Percentiles rank a stretch among this genome's conserved stretches.
phyloP scores from a whole-genome alignment of 2,888 invertebrate species.

The Orchesellides sinensis region DNA sequence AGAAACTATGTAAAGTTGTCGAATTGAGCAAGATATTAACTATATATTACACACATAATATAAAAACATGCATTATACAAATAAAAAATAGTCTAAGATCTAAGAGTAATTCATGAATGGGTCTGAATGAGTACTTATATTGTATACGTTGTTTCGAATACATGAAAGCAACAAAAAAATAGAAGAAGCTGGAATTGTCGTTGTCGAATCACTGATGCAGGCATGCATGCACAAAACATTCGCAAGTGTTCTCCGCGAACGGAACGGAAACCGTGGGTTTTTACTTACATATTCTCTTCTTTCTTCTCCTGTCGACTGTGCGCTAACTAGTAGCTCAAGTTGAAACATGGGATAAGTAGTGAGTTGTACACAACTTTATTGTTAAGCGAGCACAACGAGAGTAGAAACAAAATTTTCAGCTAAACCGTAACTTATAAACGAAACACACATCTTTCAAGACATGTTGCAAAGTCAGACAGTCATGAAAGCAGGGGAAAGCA shows the following conservation, averaged over 20 bases:
- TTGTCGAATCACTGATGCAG: constrained; percentile 62
- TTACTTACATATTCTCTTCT: constrained; percentile 30
- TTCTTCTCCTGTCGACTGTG: neutral
- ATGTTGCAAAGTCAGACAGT: constrained; percentile 28
- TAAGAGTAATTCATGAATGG: constrained; percentile 32
- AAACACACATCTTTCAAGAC: constrained; percentile 20
- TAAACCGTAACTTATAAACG: constrained; percentile 7
- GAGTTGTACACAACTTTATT: constrained; percentile 36
- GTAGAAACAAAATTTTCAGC: constrained; percentile 20
- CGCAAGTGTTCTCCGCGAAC: constrained; percentile 43
- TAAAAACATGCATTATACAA: too few species aligned
- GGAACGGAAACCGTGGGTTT: constrained; percentile 24
- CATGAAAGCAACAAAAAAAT: constrained; percentile 23
- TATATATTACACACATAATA: neutral
- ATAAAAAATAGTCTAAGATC: too few species aligned
- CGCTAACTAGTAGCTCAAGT: constrained; percentile 26
- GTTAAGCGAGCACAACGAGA: neutral
- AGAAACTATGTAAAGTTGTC: constrained; percentile 15
- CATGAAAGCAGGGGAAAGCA: constrained; percentile 18
- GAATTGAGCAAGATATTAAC: constrained; percentile 30
- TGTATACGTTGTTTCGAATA: constrained; percentile 14
- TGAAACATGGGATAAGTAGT: constrained; percentile 20
- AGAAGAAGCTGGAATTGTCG: constrained; percentile 58
- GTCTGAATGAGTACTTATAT: constrained; percentile 4
- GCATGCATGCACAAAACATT: constrained; percentile 62